Evolutionary conservation across 2,888 invertebrate species (phyloP), one percentile per base, ranked within the genome.

Genomic region (Zaprionus obscuricornis): DNA sequence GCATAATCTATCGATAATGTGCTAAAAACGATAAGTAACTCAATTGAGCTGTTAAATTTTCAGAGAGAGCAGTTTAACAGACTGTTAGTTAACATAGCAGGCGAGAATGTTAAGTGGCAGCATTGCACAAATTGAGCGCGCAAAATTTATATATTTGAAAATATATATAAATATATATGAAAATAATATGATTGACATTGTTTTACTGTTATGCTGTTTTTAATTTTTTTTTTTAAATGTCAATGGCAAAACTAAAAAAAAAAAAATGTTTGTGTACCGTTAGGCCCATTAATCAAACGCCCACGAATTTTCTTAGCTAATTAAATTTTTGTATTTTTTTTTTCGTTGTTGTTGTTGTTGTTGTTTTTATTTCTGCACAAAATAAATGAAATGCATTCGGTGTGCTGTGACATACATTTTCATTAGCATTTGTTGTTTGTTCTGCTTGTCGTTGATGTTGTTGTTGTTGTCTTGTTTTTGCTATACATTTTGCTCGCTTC

Each of bases 371-470:
- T 40, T 54, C 51, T 24, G 52, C 20, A 22, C 36, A 72, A 42
- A 52, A 58, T 42, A 66, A 62, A 43, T 62, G 33, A 73, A 60
- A 50, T 68, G 58, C 66, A 73, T 66, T 76, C 58, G 43, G 47
- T 57, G 58, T 40, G 59, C 69, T 55, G 74, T 78, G 85, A 85
- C 83, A 82, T 51, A 78, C 63, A 82, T 78, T 68, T 62, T 20
- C 47, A 71, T 71, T 62, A 36, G 20, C 31, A 42, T 31, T 52
- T 46, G 46, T 34, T 34, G 20, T 10, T 47, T 39, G 18, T 1
- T 20, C 10, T 18, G 5, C 2, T 31, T 29, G 29, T 33, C 31
- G 22, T 46, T 33, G 20, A 13, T 43, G 16, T 20, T 47, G 26
- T 22, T 11, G 59, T 20, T 24, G 39, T 27, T 17, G 40, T 45